phyloP scores from a whole-genome alignment of 2,888 invertebrate species.

The Conchocele bisecta region DNA sequence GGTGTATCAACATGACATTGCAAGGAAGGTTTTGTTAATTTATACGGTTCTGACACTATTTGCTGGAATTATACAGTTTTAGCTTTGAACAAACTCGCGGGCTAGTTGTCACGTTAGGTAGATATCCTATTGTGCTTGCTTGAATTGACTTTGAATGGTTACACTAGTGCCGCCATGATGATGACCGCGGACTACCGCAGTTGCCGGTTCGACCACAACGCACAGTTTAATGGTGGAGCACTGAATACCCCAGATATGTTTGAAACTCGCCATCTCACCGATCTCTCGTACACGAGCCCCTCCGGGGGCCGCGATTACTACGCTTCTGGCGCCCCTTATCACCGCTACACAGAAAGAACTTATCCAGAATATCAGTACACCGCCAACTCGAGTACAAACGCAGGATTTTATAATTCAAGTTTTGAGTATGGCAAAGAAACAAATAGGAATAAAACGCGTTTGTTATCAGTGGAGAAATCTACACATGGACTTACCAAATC shows the following conservation, averaged over 20 bases:
- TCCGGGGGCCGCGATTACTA: conserved; percentile 65
- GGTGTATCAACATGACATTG: too few species aligned
- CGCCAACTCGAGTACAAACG: conserved; percentile 44
- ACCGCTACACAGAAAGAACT: conserved; percentile 44
- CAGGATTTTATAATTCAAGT: conserved; percentile 36
- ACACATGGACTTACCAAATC: conserved; percentile 5
- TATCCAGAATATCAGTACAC: conserved; percentile 67
- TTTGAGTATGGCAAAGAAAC: conserved; percentile 20
- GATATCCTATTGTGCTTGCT: too few species aligned
- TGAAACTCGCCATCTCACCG: conserved; percentile 74
- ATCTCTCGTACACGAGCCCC: conserved; percentile 72
- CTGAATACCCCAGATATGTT: conserved; percentile 64
- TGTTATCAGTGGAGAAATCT: conserved; percentile 10
- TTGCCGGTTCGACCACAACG: conserved; percentile 77
- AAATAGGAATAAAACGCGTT: conserved; percentile 26
- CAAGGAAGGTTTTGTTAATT: too few species aligned
- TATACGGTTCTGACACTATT: too few species aligned
- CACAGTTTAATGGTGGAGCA: conserved; percentile 45
- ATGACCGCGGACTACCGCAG: conserved; percentile 81
- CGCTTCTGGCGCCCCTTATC: conserved; percentile 59
- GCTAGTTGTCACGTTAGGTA: too few species aligned
- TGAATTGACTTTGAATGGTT: too few species aligned
- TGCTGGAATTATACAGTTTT: too few species aligned
- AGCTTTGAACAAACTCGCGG: too few species aligned
- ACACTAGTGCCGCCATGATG: conserved; percentile 75